Evolutionary conservation across 1,140 invertebrate genomes (phyloP).

Genomic region (Zophobas atratus): DNA sequence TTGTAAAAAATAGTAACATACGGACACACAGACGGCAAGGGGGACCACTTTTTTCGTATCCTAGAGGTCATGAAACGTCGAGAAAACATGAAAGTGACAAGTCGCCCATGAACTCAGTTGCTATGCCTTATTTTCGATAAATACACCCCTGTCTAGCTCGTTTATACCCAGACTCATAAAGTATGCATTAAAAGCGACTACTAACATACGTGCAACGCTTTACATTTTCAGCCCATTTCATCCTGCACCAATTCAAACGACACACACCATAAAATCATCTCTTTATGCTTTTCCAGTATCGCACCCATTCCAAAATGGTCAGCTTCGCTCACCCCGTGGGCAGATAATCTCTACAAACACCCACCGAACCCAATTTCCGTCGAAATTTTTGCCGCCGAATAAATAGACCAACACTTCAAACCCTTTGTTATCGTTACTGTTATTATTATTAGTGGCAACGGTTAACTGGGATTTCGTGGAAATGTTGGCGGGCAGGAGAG

Average conservation of each 20-base stretch:
- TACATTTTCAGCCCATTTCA: background rate
- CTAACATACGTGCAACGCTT: background rate
- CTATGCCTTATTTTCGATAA: no score
- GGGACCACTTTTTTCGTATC: no score
- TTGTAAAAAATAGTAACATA: no score
- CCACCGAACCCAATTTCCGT: conserved; percentile 9
- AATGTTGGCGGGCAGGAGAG: background rate
- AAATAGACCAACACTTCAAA: conserved; percentile 17
- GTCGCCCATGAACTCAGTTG: no score
- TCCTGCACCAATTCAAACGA: no score
- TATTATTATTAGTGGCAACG: conserved; percentile 16
- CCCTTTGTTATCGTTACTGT: conserved; percentile 36
- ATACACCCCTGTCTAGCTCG: no score
- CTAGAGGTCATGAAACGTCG: no score
- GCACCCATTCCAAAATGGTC: conserved; percentile 32
- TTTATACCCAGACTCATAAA: no score
- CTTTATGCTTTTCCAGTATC: conserved; percentile 26
- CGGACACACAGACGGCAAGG: no score
- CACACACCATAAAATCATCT: conserved; percentile 1
- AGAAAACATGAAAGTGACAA: no score
- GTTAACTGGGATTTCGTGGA: background rate
- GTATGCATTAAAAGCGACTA: background rate
- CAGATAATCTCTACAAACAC: conserved; percentile 11
- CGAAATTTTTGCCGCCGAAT: conserved; percentile 31
- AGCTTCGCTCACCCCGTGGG: conserved; percentile 13